Conservation (phyloP, 2,797 vertebrate species). For the Agapornis canus region DNA sequence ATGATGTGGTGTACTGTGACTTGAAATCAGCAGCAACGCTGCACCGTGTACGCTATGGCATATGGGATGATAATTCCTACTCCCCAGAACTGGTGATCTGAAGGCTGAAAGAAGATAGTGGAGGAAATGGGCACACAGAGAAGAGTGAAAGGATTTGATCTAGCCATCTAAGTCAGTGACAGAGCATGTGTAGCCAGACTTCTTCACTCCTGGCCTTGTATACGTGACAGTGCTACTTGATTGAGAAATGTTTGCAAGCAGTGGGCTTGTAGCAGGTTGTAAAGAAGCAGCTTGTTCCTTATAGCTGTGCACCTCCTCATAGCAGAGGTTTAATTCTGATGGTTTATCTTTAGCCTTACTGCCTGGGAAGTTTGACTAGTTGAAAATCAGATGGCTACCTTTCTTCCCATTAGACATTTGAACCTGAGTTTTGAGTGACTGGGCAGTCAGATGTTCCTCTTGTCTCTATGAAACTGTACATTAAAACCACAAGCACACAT, state of each 20-base stretch:
- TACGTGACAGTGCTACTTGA: fast-evolving
- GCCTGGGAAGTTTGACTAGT: not conserved
- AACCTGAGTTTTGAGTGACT: slow-evolving; percentile 23
- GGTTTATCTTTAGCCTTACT: not conserved
- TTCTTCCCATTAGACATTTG: not conserved
- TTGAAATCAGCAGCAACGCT: not conserved
- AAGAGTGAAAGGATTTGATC: not conserved
- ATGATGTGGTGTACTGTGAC: fast-evolving
- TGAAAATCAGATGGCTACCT: not conserved
- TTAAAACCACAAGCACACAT: not conserved
- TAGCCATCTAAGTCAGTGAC: not conserved
- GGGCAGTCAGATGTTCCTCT: not conserved
- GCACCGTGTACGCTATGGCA: fast-evolving
- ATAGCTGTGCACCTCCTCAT: not conserved
- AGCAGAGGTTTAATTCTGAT: not conserved
- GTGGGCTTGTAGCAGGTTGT: not conserved
- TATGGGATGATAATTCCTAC: not conserved
- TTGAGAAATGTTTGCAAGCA: not conserved
- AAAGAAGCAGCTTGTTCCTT: not conserved
- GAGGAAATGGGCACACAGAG: not conserved
- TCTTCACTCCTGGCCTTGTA: not conserved
- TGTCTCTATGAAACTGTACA: slow-evolving; percentile 21
- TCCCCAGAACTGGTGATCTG: not conserved
- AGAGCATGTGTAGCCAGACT: not conserved
- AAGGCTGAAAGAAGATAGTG: slow-evolving; percentile 28